Conservation (phyloP, 1,140 invertebrate genomes). For the Drosophila malerkotliana region DNA sequence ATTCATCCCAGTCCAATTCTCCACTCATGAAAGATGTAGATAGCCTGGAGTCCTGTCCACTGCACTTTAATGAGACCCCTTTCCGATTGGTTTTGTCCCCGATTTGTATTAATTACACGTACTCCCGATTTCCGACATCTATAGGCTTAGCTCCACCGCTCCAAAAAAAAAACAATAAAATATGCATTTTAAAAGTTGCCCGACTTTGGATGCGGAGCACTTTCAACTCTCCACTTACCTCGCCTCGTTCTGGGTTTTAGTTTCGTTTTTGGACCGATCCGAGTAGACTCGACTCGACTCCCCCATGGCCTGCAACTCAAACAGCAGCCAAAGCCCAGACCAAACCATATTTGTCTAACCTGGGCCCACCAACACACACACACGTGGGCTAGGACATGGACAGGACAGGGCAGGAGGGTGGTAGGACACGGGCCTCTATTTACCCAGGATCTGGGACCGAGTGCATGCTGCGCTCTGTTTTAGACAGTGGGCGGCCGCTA, state of each 20-base stretch:
- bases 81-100: conserved; percentile 12
- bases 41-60: conserved; percentile 2
- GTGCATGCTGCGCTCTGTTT: conserved; percentile 79
- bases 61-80: conserved; percentile 15
- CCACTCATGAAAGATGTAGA: conserved; percentile 14
- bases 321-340: conserved; percentile 71
- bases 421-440: conserved; percentile 64
- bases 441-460: conserved; percentile 61
- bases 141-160: conserved; percentile 5
- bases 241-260: conserved; percentile 25
- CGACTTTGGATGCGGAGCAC: conserved; percentile 37
- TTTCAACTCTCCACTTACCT: conserved; percentile 22
- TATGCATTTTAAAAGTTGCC: conserved; percentile 78
- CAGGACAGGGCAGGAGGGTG: conserved; percentile 17
- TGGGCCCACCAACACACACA: conserved; percentile 58
- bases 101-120: conserved; percentile 61
- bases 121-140: conserved; percentile 12
- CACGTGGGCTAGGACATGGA: conserved; percentile 6
- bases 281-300: conserved; percentile 43
- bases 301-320: conserved; percentile 76
- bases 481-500: conserved; percentile 50
- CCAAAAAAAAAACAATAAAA: conserved; percentile 65
- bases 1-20: not conserved
- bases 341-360: conserved; percentile 79
- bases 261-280: conserved; percentile 35